Percentiles rank a stretch among this genome's conserved stretches.
Conservation (phyloP, 2,797 vertebrate species). For the Poecilia picta region DNA sequence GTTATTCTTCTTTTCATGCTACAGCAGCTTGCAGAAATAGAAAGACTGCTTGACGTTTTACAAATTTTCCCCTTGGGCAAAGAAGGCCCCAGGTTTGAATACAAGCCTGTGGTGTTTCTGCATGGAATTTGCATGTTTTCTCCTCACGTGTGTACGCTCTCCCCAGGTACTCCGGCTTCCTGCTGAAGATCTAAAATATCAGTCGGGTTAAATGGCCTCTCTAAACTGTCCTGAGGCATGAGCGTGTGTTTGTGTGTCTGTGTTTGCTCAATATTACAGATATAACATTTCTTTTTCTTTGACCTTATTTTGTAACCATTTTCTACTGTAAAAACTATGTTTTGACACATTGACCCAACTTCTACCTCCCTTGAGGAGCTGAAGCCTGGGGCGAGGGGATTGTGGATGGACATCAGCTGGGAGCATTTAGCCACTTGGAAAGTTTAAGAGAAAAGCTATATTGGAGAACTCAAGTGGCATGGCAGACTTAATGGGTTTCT, state of each 20-base stretch:
- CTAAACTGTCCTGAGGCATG: background rate
- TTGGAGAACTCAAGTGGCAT: constrained; percentile 65
- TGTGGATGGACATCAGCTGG: constrained; percentile 54
- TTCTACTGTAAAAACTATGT: constrained; percentile 39
- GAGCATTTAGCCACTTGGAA: constrained; percentile 73
- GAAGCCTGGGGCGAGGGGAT: constrained; percentile 34
- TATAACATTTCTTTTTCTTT: constrained; percentile 22
- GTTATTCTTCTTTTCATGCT: constrained; percentile 19
- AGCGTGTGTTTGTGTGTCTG: background rate
- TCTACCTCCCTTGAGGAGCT: constrained; percentile 41
- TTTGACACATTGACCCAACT: constrained; percentile 39
- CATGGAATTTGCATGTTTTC: background rate
- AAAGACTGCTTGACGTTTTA: background rate
- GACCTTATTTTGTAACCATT: constrained; percentile 48
- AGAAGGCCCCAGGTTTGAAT: background rate
- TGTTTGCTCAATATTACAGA: background rate
- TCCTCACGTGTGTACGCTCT: background rate
- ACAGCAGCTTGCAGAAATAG: background rate
- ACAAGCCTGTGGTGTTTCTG: background rate
- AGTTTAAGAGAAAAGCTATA: constrained; percentile 52
- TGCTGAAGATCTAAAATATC: background rate
- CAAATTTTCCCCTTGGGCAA: background rate
- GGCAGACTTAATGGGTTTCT: constrained; percentile 67
- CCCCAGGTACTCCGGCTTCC: background rate
- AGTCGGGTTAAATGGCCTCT: background rate